These are phyloP conservation scores for Delichon dasypus DNA, from an alignment of 2,797 vertebrate genomes.

Conservation along the genomic window DNA sequence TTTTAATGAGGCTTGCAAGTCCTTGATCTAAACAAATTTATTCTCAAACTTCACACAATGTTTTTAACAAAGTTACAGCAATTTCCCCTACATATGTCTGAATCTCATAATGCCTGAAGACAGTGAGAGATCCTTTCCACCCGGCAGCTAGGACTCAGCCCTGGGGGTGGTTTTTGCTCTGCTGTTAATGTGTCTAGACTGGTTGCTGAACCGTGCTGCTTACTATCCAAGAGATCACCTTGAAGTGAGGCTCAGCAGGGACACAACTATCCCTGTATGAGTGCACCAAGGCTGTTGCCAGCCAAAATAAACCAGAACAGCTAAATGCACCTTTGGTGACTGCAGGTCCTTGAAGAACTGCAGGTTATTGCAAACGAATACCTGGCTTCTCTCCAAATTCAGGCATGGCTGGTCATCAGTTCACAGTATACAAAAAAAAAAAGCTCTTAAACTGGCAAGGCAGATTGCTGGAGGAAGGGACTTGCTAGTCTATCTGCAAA, in stretches of 20 bases:
- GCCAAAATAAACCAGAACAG: not conserved
- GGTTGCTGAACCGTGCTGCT: not conserved
- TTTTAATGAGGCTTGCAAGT: not conserved
- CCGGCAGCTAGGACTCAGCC: not conserved
- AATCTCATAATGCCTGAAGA: not conserved
- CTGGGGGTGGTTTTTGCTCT: not conserved
- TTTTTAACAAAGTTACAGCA: not conserved
- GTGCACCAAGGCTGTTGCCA: not conserved
- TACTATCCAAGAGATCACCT: not conserved
- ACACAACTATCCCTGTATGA: not conserved
- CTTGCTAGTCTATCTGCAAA: not conserved
- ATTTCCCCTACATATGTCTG: not conserved
- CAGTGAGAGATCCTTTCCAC: not conserved
- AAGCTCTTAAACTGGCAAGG: not conserved
- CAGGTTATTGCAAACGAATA: not conserved
- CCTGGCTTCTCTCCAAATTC: not conserved
- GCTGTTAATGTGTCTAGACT: not conserved
- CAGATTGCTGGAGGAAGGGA: not conserved
- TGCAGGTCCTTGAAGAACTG: not conserved
- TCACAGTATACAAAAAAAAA: not conserved
- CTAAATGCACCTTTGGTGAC: not conserved
- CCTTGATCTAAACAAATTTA: not conserved
- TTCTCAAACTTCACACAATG: not conserved
- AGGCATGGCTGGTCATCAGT: not conserved
- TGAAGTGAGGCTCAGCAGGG: not conserved